phyloP scores from a whole-genome alignment of 2,113 vertebrate species.

The Labrus mixtus region DNA sequence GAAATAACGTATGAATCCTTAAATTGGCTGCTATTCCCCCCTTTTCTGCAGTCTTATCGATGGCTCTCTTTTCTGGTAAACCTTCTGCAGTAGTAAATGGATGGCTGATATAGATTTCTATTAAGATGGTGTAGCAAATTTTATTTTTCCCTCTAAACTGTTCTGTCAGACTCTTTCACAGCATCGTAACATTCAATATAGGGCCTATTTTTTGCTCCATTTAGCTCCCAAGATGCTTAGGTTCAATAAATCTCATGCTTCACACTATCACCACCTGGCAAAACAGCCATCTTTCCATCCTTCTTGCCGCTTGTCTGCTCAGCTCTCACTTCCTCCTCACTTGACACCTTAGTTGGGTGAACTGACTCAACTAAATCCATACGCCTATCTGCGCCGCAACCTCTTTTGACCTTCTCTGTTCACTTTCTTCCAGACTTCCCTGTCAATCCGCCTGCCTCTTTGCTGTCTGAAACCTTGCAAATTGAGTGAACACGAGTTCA shows the following conservation, averaged over 20 bases:
- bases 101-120: constrained; percentile 65
- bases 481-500: constrained; percentile 60
- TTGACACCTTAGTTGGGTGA: constrained; percentile 46
- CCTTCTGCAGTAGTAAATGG: constrained; percentile 50
- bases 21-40: constrained; percentile 33
- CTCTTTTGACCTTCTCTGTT: constrained; percentile 64
- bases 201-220: constrained; percentile 46
- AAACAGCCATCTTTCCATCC: constrained; percentile 46
- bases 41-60: constrained; percentile 39
- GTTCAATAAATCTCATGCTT: constrained; percentile 47
- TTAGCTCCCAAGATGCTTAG: constrained; percentile 50
- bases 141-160: constrained; percentile 48
- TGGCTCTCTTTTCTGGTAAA: constrained; percentile 25
- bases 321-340: constrained; percentile 36
- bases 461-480: constrained; percentile 60
- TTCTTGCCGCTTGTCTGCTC: constrained; percentile 29
- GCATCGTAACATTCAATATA: constrained; percentile 33
- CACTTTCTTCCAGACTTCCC: constrained; percentile 42
- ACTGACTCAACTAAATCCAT: constrained; percentile 54
- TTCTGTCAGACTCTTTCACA: constrained; percentile 57
- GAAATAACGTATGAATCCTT: constrained; percentile 51
- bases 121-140: constrained; percentile 62
- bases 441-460: constrained; percentile 55
- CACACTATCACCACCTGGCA: constrained; percentile 42
- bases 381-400: constrained; percentile 37